These are phyloP conservation scores for Drosophila baimaii DNA, from an alignment of 1,140 invertebrate species.

Conservation along the genomic window DNA sequence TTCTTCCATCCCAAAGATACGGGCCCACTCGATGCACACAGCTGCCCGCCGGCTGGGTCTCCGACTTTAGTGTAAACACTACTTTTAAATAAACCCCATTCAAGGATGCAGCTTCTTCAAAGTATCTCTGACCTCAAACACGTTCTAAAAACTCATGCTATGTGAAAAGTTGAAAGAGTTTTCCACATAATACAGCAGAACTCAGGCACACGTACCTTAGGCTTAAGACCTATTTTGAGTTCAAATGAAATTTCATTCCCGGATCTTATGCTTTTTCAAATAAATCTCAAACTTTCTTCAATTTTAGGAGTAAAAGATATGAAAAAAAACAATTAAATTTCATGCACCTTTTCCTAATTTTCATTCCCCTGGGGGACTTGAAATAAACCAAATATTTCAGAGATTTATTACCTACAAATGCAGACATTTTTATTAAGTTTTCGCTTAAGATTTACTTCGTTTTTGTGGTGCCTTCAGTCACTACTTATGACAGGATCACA, in stretches of 20 bases:
- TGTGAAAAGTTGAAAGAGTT: slow-evolving; percentile 1
- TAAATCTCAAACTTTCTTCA: neutral
- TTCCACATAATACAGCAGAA: neutral
- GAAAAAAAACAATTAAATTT: neutral
- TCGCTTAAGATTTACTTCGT: neutral
- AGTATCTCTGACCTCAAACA: slow-evolving; percentile 41
- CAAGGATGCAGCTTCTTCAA: slow-evolving; percentile 38
- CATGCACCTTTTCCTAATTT: neutral
- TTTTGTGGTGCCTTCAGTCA: slow-evolving; percentile 2
- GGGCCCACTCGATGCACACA: slow-evolving; percentile 49
- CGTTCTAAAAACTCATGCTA: slow-evolving; percentile 11
- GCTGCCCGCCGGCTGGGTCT: slow-evolving; percentile 22
- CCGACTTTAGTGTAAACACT: slow-evolving; percentile 38
- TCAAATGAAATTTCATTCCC: neutral
- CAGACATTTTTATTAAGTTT: neutral
- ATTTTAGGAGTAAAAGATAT: neutral
- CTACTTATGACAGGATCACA: slow-evolving; percentile 12
- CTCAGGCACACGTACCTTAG: neutral
- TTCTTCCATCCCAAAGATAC: slow-evolving; percentile 38
- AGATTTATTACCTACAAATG: neutral
- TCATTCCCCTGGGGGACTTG: neutral
- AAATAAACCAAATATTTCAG: neutral
- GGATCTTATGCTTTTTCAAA: neutral
- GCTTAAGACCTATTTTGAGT: neutral
- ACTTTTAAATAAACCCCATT: slow-evolving; percentile 34